Conservation (phyloP, 2,888 invertebrate species). For the Periphyllus acericola region DNA sequence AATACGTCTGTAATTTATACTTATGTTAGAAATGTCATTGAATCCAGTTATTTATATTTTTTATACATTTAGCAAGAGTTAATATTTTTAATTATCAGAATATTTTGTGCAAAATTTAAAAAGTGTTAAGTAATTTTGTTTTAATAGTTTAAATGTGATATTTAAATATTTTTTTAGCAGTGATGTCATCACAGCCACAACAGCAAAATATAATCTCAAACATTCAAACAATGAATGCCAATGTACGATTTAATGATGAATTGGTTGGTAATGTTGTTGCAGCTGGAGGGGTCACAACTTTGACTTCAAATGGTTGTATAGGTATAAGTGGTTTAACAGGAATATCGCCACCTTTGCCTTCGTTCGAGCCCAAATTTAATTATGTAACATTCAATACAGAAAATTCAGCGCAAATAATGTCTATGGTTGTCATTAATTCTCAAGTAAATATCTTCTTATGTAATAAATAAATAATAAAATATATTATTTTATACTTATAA, state of each 20-base stretch:
- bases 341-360: conserved; percentile 59
- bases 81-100: too few species aligned
- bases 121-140: too few species aligned
- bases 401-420: conserved; percentile 79
- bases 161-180: conserved; percentile 22
- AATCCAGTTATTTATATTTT: too few species aligned
- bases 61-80: too few species aligned
- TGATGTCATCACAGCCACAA: conserved; percentile 42
- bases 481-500: too few species aligned
- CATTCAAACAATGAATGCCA: conserved; percentile 31
- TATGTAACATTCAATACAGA: conserved; percentile 89
- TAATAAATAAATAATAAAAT: too few species aligned
- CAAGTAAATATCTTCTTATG: conserved; percentile 69
- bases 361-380: conserved; percentile 78
- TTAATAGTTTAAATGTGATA: too few species aligned
- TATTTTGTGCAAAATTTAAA: too few species aligned
- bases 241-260: conserved; percentile 53
- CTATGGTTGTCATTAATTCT: conserved; percentile 83
- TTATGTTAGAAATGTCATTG: too few species aligned
- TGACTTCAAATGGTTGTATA: conserved; percentile 54
- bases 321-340: conserved; percentile 57
- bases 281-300: conserved; percentile 57
- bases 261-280: conserved; percentile 53
- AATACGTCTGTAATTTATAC: too few species aligned
- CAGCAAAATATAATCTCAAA: conserved; percentile 35